Conservation (phyloP, 2,797 vertebrate genomes). For the Phrynocephalus guinanensis region DNA sequence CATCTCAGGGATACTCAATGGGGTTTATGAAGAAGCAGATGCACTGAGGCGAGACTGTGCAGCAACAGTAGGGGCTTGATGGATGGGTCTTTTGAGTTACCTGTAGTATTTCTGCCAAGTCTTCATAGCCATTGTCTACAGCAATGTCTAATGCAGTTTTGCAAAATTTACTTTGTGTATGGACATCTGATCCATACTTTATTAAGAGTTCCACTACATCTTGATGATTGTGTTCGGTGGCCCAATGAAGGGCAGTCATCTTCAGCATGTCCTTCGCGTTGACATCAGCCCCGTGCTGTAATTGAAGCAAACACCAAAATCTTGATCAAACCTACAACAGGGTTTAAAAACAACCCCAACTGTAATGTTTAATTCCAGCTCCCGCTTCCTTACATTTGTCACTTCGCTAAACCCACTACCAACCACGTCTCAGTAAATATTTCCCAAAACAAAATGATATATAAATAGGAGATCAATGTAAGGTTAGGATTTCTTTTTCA, state of each 20-base stretch:
- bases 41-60: neutral
- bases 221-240: constrained; percentile 86
- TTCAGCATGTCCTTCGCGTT: constrained; percentile 92
- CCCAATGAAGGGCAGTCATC: constrained; percentile 91
- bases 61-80: neutral
- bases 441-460: constrained; percentile 7
- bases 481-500: neutral
- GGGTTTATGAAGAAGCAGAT: neutral
- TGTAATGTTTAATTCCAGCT: neutral
- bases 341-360: constrained; percentile 27
- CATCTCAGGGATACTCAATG: neutral
- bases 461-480: neutral
- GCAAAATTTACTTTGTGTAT: constrained; percentile 89
- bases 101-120: constrained; percentile 88
- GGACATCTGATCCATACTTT: constrained; percentile 88
- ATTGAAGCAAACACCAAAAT: constrained; percentile 54
- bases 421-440: neutral
- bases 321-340: constrained; percentile 54
- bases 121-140: constrained; percentile 86
- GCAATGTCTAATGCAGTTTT: constrained; percentile 90
- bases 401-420: constrained; percentile 23
- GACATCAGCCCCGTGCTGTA: constrained; percentile 88
- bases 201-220: constrained; percentile 88
- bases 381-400: constrained; percentile 26
- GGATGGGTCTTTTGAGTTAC: constrained; percentile 68